Evolutionary conservation across 2,888 invertebrate genomes (phyloP), one percentile per base, ranked within the genome.

Genomic region (Cactoblastis cactorum): DNA sequence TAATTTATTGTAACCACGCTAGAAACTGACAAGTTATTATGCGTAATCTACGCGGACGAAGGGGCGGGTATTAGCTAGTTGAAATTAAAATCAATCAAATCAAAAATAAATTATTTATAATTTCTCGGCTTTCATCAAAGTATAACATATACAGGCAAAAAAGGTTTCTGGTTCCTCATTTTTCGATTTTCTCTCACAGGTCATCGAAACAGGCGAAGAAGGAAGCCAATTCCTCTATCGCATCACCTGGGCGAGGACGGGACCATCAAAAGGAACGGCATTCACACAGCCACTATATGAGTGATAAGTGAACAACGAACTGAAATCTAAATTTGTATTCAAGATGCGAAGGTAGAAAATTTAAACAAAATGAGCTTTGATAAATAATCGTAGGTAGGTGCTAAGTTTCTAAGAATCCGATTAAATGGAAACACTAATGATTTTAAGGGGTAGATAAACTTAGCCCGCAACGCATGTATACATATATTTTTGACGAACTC

Each of bases 191-290:
- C 22, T 34, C 2, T 37, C 15, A 0, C 71, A 90, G 90, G 89
- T 91, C 59, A 90, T 92, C 67, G 91, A 92, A 77, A 91, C 90
- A 59, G 90, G 91, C 63, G 91, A 91, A 74, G 91, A 91, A 76
- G 91, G 91, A 76, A 91, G 91, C 76, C 91, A 92, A 61, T 92
- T 92, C 78, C 86, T 92, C 50, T 92, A 91, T 74, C 87, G 91
- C 63, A 92, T 92, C 64, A 91, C 91, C 35, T 92, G 92, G 92
- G 80, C 90, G 34, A 74, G 91, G 60, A 75, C 84, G 32, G 84
- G 80, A 0, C 75, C 73, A 50, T 53, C 73, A 58, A 80, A 82
- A 57, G 64, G 61, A 53, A 63, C 48, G 50, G 63, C 66, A 22
- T 73, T 78, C 52, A 62, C 72, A 64, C 83, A 73, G 60, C 87